A percentile compares a stretch with the other conserved stretches of the same genome.
phyloP scores from a whole-genome alignment of 1,140 invertebrate genomes.

The Drosophila pectinifera region DNA sequence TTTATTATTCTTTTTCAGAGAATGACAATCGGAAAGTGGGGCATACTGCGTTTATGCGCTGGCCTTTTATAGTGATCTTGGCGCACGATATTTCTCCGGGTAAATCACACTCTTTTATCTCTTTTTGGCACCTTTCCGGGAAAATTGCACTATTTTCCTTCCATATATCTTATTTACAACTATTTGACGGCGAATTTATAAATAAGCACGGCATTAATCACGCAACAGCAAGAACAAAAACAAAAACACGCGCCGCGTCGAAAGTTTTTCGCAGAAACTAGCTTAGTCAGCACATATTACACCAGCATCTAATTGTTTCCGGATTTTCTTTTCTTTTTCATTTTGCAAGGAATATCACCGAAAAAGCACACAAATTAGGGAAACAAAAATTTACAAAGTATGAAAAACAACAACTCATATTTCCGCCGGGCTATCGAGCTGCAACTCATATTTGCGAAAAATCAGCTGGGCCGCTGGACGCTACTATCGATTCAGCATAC shows the following conservation, averaged over 20 bases:
- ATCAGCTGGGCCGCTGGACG: not conserved
- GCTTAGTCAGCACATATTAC: conserved; percentile 16
- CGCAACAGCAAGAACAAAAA: conserved; percentile 7
- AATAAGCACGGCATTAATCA: conserved; percentile 3
- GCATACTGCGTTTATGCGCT: conserved; percentile 17
- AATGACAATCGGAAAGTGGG: conserved; percentile 31
- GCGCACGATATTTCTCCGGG: not conserved
- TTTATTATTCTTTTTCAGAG: not conserved
- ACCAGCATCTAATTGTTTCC: not conserved
- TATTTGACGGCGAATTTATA: conserved; percentile 4
- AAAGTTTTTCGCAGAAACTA: not conserved
- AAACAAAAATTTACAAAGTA: not conserved
- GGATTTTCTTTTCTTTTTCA: not conserved
- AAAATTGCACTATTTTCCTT: not conserved
- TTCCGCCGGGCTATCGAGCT: no score
- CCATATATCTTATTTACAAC: conserved; percentile 2
- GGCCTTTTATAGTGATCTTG: not conserved
- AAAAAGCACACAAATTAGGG: conserved; percentile 10
- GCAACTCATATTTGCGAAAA: not conserved
- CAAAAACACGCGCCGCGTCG: not conserved
- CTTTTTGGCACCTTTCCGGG: not conserved
- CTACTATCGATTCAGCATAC: not conserved
- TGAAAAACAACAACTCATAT: not conserved
- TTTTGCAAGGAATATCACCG: not conserved
- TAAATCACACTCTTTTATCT: not conserved